phyloP scores from a whole-genome alignment of 2,888 invertebrate species.

The Dicyrtomina minuta region DNA sequence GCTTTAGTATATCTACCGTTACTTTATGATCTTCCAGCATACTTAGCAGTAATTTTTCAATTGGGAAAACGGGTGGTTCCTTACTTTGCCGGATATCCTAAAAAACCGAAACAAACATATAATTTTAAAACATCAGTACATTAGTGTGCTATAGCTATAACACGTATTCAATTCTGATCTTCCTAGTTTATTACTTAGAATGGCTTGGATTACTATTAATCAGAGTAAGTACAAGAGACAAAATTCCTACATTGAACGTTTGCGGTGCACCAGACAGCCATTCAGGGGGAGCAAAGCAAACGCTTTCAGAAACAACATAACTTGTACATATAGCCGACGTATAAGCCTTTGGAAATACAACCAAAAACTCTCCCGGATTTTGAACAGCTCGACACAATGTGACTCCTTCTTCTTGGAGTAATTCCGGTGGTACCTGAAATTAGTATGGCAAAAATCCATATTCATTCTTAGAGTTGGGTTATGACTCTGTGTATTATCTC shows the following conservation, averaged over 20 bases:
- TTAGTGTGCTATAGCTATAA: not conserved
- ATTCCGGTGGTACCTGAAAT: constrained; percentile 69
- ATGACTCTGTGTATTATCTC: too few relatives aligned
- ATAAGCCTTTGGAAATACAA: constrained; percentile 86
- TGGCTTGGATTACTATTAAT: too few relatives aligned
- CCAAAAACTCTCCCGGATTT: constrained; percentile 81
- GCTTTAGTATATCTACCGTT: constrained; percentile 65
- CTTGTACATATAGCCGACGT: constrained; percentile 86
- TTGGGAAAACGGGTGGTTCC: constrained; percentile 86
- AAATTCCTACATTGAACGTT: constrained; percentile 67
- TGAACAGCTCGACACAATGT: constrained; percentile 78
- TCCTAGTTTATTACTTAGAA: too few relatives aligned
- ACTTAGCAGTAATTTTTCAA: constrained; percentile 76
- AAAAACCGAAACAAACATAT: constrained; percentile 41
- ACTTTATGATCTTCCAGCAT: constrained; percentile 70
- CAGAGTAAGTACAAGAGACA: too few relatives aligned
- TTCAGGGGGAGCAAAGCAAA: constrained; percentile 79
- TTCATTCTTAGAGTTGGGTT: not conserved
- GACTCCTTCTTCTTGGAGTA: constrained; percentile 74
- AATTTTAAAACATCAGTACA: not conserved
- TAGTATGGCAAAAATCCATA: not conserved
- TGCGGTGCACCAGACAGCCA: constrained; percentile 75
- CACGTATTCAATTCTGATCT: not conserved
- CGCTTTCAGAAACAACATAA: constrained; percentile 85
- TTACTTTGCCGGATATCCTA: constrained; percentile 79